A percentile compares a stretch with the other conserved stretches of the same genome.
phyloP scores from a whole-genome alignment of 1,140 invertebrate genomes.

The Trichoplusia ni region DNA sequence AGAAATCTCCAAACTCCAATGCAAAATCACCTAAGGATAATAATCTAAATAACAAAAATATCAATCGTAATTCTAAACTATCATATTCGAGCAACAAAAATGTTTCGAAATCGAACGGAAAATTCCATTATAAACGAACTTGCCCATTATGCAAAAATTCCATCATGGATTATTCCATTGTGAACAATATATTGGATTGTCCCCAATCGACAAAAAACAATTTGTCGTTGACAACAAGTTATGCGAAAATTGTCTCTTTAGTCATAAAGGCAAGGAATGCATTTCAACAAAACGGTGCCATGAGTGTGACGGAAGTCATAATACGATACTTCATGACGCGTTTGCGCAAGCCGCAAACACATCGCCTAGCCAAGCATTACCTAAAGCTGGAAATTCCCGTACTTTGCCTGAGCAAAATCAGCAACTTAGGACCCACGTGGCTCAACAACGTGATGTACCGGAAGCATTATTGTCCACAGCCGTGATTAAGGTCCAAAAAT shows the following conservation, averaged over 20 bases:
- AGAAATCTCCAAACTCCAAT: neutral
- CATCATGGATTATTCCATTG: no score
- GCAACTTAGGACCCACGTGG: neutral
- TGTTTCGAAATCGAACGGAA: no score
- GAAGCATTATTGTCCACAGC: neutral
- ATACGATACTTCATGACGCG: slow-evolving; percentile 34
- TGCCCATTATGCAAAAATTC: no score
- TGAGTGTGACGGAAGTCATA: slow-evolving; percentile 29
- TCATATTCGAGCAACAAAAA: neutral
- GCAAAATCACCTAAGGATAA: neutral
- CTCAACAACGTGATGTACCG: neutral
- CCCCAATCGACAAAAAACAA: slow-evolving; percentile 5
- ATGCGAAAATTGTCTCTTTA: slow-evolving; percentile 31
- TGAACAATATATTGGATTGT: neutral
- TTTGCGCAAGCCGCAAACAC: neutral
- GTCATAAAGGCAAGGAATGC: slow-evolving; percentile 35
- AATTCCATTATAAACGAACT: no score
- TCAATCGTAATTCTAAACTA: neutral
- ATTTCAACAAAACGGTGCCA: slow-evolving; percentile 30
- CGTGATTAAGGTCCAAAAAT: slow-evolving; percentile 5
- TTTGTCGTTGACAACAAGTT: slow-evolving; percentile 20
- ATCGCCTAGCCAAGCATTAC: neutral
- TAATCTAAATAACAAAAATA: neutral
- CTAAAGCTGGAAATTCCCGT: neutral
- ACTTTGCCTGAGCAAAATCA: neutral